Base-by-base conservation (phyloP, 2,888 invertebrate genomes). In the Pyrrhia umbra region DNA sequence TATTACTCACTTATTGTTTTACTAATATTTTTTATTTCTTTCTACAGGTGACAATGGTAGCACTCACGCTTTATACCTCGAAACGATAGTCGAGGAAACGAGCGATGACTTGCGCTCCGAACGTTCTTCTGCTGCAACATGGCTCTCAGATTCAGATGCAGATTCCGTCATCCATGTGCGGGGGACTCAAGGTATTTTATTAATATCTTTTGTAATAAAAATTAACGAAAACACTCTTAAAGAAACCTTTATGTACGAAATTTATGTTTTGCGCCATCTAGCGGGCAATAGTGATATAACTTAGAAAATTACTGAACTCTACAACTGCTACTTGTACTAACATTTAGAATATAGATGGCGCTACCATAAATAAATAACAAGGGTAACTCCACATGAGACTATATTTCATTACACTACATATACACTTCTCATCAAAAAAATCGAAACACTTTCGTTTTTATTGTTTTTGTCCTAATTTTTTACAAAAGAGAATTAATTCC, bases 41-140 rank as follows among this genome's bases (percentile, higher is more conserved):
- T 84, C 68, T 37, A 13, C 86, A 94, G 94, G 92, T 85, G 94
- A 94, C 81, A 93, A 88, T 86, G 94, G 94, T 79, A 92, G 93
- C 88, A 93, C 92, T 82, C 96, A 96, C 84, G 96, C 96, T 80
- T 95, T 96, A 86, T 97, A 97, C 90, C 95, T 98, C 93, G 98
- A 98, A 91, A 98, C 98, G 23, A 98, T 98, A 88, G 96, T 97
- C 84, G 98, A 98, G 92, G 98, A 98, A 92, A 98, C 98, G 16
- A 97, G 97, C 79, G 98, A 98, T 92, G 98, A 98, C 86, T 93
- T 97, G 77, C 96, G 96, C 71, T 97, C 97, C 67, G 97, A 97
- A 86, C 96, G 96, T 66, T 96, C 96, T 67, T 95, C 96, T 42
- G 95, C 95, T 55, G 95, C 96, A 80, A 95, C 95, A 80, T 96